Base-by-base conservation (phyloP, 2,888 invertebrate species). In the Autographa pulchrina region DNA sequence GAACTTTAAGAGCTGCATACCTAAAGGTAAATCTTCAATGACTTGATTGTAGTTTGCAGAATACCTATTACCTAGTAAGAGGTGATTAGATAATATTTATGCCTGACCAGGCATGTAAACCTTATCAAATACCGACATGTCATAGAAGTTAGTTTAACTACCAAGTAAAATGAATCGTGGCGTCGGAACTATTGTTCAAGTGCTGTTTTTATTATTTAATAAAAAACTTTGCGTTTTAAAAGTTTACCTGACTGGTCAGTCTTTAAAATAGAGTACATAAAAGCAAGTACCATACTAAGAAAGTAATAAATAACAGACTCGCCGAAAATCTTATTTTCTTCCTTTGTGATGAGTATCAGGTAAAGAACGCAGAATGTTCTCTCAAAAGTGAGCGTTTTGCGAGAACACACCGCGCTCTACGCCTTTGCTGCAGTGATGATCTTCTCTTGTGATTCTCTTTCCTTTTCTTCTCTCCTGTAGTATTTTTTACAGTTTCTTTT, bases 1-100 rank as follows among this genome's bases (percentile, higher is more conserved):
- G 35, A 56, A 56, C 54, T 56, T 56, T 56, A 56, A 56, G 20
- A 56, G 54, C 54, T 56, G 25, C 54, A 56, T 25, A 20, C 54
- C 54, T 56, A 56, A 25, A 13, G 54, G 13, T 56, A 20, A 14
- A 18, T 4, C 20, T 20, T 20, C 54, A 16, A 4, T 31, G 32
- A 59, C 16, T 35, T 16, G 31, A 16, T 32, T 25, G 59, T 59
- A 13, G 58, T 5, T 1, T 4, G 20, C 25, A 25, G 25, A 13
- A 11, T 54, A 20, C 54, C 18, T 20, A 54, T 13, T 54, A 20
- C 54, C 20, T 20, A 54, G 54, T 2, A 8, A 56, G 8, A n/a
- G n/a, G 6, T 8, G n/a, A 48, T 48, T 48, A 56, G 54, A 25
- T 54, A 20, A 54, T 9, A 54, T 9, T 54, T 18, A 54, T 20